phyloP scores from a whole-genome alignment of 2,113 vertebrate species.

The Muntiacus muntjak region DNA sequence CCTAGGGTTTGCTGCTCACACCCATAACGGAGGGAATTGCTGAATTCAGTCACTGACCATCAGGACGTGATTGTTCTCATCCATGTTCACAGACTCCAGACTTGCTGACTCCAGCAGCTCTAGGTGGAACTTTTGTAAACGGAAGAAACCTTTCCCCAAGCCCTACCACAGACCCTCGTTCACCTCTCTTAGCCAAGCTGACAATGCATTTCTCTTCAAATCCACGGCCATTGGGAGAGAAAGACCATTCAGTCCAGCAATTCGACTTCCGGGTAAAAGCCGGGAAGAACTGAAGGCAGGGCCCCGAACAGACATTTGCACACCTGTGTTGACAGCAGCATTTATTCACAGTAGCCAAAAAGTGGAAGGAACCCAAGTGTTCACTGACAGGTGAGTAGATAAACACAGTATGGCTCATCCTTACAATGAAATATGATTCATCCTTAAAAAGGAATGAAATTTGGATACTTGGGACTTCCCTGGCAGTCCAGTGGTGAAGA shows the following conservation, averaged over 20 bases:
- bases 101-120: neutral
- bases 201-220: neutral
- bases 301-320: fast-evolving
- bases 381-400: fast-evolving
- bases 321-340: no score
- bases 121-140: neutral
- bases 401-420: no score
- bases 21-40: neutral
- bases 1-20: neutral
- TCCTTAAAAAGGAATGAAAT: neutral
- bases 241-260: neutral
- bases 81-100: neutral
- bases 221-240: fast-evolving
- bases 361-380: neutral
- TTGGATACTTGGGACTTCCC: neutral
- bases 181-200: neutral
- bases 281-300: neutral
- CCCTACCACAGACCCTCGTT: neutral
- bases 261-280: neutral
- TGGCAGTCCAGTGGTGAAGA: neutral
- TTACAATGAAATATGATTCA: neutral
- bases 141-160: neutral
- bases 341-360: neutral
- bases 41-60: no score
- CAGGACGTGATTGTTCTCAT: neutral